Base-by-base conservation (phyloP, 2,888 invertebrate genomes). In the Chalcis sispes region DNA sequence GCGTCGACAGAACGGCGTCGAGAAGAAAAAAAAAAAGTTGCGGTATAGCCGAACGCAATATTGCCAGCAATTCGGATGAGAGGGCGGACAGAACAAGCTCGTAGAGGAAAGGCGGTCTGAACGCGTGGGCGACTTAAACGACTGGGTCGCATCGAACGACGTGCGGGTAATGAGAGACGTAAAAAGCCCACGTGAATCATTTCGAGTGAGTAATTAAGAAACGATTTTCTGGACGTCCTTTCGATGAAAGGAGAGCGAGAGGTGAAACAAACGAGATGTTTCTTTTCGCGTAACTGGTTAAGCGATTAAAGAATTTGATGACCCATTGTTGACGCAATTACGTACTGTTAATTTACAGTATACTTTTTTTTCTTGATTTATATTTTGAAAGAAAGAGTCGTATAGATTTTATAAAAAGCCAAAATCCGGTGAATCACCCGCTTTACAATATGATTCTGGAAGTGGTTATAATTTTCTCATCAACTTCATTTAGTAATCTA, bases 21-120 rank as follows among this genome's bases (percentile, higher is more conserved):
- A 25, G 13, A 42, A 56, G 42, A 67, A 67, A 67, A 67, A 67
- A 67, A 67, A 62, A 48, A 36, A 74, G 36, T 48, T 36, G 69
- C 56, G 50, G 46, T 54, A 50, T 62, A 46, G 50, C 13, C 5
- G 42, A 8, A 18, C 50, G 64, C 64, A 64, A 54, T 74, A 66
- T 66, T 67, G 74, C 67, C 67, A 74, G 62, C 62, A 58, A 70
- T 69, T 75, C 29, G 69, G n/a, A n/a, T n/a, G n/a, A n/a, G 52
- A 66, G 58, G 66, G 52, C 40, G 65, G 54, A 66, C 46, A 50
- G 64, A 20, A 70, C 25, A 50, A 65, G 64, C 56, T 32, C 25
- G 46, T 18, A 58, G 61, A 42, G 29, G n/a, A n/a, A n/a, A n/a
- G n/a, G n/a, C n/a, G n/a, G n/a, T n/a, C n/a, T n/a, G n/a, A n/a